Evolutionary conservation across 2,888 invertebrate genomes (phyloP).

Genomic region (Agonopterix arenella): DNA sequence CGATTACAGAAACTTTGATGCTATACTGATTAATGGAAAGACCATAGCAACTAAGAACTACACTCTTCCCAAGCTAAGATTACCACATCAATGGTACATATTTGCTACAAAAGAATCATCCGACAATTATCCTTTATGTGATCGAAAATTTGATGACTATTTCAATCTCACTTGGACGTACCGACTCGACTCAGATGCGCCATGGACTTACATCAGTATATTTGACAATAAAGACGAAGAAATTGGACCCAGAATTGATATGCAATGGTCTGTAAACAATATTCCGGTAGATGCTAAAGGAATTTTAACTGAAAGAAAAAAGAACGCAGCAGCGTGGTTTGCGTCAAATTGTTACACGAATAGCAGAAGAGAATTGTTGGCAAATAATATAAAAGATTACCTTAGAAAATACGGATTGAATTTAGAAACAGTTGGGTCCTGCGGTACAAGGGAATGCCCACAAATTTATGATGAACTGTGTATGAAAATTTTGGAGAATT

Average conservation of each 20-base stretch:
- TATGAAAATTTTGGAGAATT: conserved; percentile 27
- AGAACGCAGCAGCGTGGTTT: conserved; percentile 23
- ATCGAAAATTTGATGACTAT: conserved; percentile 18
- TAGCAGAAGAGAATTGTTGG: conserved; percentile 16
- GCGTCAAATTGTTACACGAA: conserved; percentile 22
- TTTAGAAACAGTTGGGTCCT: conserved; percentile 20
- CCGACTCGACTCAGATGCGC: conserved; percentile 23
- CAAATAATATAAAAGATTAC: conserved; percentile 10
- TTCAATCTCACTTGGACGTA: conserved; percentile 39
- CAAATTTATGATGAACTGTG: conserved; percentile 23
- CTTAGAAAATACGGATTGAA: conserved; percentile 15
- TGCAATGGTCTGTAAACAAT: conserved; percentile 20
- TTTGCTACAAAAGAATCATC: conserved; percentile 28
- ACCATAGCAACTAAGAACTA: neutral
- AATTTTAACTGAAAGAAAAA: conserved; percentile 16
- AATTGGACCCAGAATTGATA: conserved; percentile 19
- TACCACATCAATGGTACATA: conserved; percentile 25
- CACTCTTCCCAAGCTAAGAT: conserved; percentile 16
- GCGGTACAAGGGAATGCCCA: conserved; percentile 17
- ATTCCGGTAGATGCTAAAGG: conserved; percentile 10
- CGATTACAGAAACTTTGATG: conserved; percentile 25
- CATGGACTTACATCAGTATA: conserved; percentile 26
- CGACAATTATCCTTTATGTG: conserved; percentile 26
- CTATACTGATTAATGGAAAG: conserved; percentile 23
- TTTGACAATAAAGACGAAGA: conserved; percentile 16